Percentiles rank a stretch among this genome's conserved stretches.
These are phyloP conservation scores for Diglossa cyanea DNA, from an alignment of 2,797 vertebrate genomes.

Conservation along the genomic window DNA sequence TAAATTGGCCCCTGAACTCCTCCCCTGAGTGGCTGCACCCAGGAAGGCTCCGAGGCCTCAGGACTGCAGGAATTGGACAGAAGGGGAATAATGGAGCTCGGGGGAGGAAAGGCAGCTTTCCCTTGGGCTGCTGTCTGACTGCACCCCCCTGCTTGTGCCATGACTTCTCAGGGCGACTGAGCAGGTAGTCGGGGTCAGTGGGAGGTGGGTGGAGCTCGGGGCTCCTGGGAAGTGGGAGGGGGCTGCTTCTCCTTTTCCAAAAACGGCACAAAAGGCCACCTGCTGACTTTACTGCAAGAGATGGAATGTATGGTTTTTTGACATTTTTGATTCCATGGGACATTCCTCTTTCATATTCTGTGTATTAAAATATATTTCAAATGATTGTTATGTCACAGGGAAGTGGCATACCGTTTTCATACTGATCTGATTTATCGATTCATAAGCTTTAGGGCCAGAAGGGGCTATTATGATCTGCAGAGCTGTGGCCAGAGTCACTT, in stretches of 20 bases:
- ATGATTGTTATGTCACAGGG: background rate
- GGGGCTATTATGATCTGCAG: background rate
- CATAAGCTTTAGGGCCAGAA: slow-evolving; percentile 13
- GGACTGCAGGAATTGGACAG: background rate
- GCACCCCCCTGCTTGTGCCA: background rate
- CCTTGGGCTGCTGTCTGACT: rapidly evolving
- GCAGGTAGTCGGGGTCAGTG: background rate
- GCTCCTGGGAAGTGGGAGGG: background rate
- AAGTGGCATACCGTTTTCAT: slow-evolving; percentile 16
- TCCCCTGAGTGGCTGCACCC: rapidly evolving
- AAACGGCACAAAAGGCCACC: background rate
- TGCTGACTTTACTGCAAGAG: background rate
- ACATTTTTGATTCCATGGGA: background rate
- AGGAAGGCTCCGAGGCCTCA: background rate
- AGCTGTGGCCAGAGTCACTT: background rate
- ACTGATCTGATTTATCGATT: slow-evolving; percentile 33
- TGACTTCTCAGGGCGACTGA: background rate
- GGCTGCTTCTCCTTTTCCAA: background rate
- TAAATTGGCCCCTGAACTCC: background rate
- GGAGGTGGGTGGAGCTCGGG: background rate
- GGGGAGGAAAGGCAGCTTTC: background rate
- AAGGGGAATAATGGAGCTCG: background rate
- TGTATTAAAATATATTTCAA: background rate
- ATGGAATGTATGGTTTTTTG: background rate
- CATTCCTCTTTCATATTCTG: background rate